These are phyloP conservation scores for Hesperia comma DNA, from an alignment of 2,888 invertebrate species.

Conservation along the genomic window DNA sequence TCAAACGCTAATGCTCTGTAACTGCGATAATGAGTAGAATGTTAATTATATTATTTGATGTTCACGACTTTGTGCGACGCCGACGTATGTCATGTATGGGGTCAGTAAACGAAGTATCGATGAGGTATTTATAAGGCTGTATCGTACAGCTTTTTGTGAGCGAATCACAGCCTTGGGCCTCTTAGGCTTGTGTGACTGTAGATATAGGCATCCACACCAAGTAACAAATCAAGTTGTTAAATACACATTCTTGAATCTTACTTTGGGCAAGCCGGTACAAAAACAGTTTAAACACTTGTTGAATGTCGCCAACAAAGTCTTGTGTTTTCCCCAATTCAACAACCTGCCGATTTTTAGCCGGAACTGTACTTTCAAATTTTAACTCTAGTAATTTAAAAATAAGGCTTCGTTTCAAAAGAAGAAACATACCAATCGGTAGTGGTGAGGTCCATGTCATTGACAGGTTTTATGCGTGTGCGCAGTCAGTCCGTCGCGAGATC, in stretches of 20 bases:
- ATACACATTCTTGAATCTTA: slow-evolving; percentile 15
- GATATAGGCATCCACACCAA: slow-evolving; percentile 5
- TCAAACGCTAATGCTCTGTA: too few species aligned
- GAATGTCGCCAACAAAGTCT: slow-evolving; percentile 53
- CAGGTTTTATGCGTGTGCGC: slow-evolving; percentile 63
- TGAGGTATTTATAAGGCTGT: neutral
- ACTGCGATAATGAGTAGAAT: neutral
- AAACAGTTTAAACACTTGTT: slow-evolving; percentile 35
- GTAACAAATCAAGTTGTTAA: slow-evolving; percentile 21
- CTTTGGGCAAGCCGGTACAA: slow-evolving; percentile 6
- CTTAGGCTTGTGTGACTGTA: neutral
- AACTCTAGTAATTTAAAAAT: neutral
- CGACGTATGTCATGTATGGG: neutral
- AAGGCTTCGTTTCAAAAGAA: slow-evolving; percentile 39
- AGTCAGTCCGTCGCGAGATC: slow-evolving; percentile 66
- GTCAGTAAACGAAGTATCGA: slow-evolving; percentile 13
- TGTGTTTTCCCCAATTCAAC: slow-evolving; percentile 66
- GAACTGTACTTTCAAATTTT: slow-evolving; percentile 10
- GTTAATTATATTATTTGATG: neutral
- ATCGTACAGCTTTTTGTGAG: neutral
- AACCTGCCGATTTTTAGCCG: slow-evolving; percentile 63
- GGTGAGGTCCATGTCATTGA: slow-evolving; percentile 67
- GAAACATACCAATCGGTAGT: slow-evolving; percentile 43
- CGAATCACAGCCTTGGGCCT: slow-evolving; percentile 1
- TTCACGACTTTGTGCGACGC: neutral